Conservation (phyloP, 2,113 vertebrate species). For the Caranx melampygus region DNA sequence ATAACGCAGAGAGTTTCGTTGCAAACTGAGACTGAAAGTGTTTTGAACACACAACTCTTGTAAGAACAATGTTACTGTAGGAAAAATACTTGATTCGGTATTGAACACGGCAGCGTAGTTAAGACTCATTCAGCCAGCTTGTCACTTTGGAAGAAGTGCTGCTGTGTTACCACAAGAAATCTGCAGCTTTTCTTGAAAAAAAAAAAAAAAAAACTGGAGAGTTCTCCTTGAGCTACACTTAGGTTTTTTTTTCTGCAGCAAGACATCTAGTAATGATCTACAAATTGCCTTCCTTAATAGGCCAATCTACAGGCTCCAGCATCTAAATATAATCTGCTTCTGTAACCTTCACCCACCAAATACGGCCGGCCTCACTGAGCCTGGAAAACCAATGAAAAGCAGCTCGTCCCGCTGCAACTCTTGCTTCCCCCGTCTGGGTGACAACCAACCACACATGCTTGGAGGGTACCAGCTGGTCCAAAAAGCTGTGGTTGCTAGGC, state of each 20-base stretch:
- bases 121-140: too few relatives aligned
- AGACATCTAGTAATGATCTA: neutral
- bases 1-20: neutral
- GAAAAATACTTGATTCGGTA: neutral
- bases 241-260: too few relatives aligned
- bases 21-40: neutral
- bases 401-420: neutral
- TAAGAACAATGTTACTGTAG: neutral
- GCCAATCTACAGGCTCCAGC: neutral
- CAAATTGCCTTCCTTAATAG: conserved; percentile 6
- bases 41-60: neutral
- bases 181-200: neutral
- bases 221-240: neutral
- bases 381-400: conserved; percentile 49
- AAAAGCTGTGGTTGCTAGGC: conserved; percentile 36
- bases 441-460: conserved; percentile 19
- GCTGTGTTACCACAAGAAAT: neutral
- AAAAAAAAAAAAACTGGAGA: neutral
- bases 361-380: conserved; percentile 33
- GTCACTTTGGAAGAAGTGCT: too few relatives aligned
- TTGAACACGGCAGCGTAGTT: neutral
- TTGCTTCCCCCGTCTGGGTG: conserved; percentile 27
- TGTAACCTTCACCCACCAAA: conserved; percentile 49
- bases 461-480: neutral
- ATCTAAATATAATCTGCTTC: conserved; percentile 65